A percentile compares a stretch with the other conserved stretches of the same genome.
Conservation (phyloP, 2,888 invertebrate species). For the Alsophila aescularia region DNA sequence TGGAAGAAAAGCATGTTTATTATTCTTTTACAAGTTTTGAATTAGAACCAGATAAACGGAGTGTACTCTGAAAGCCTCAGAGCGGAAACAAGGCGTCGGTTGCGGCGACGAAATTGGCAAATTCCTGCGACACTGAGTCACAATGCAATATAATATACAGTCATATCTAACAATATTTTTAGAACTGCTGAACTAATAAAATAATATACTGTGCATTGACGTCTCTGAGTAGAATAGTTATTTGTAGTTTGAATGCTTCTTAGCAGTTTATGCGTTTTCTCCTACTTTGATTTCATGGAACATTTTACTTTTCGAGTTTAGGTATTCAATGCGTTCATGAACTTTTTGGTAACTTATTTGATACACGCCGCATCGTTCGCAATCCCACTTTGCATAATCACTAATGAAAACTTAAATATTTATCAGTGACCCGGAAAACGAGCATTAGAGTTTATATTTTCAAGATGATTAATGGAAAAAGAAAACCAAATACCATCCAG, state of each 20-base stretch:
- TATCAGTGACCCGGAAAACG: not conserved
- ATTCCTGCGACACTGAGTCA: constrained; percentile 16
- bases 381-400: not conserved
- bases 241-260: not conserved
- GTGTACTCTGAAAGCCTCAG: constrained; percentile 8
- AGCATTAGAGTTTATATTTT: not conserved
- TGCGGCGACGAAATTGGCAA: constrained; percentile 15
- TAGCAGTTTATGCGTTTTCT: not conserved
- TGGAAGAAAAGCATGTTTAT: constrained; percentile 6
- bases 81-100: constrained; percentile 17
- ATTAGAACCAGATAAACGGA: not conserved
- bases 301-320: not conserved
- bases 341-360: not conserved
- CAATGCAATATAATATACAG: constrained; percentile 3
- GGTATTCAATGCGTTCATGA: not conserved
- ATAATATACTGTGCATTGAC: not conserved
- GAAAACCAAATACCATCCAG: constrained; percentile 7
- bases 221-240: not conserved
- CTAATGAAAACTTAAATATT: not conserved
- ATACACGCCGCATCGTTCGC: not conserved
- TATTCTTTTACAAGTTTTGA: constrained; percentile 1
- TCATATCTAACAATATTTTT: not conserved
- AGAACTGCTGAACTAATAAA: not conserved
- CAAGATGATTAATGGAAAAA: not conserved
- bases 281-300: not conserved